Base-by-base conservation (phyloP, 2,888 invertebrate genomes). In the Drosophila tripunctata region DNA sequence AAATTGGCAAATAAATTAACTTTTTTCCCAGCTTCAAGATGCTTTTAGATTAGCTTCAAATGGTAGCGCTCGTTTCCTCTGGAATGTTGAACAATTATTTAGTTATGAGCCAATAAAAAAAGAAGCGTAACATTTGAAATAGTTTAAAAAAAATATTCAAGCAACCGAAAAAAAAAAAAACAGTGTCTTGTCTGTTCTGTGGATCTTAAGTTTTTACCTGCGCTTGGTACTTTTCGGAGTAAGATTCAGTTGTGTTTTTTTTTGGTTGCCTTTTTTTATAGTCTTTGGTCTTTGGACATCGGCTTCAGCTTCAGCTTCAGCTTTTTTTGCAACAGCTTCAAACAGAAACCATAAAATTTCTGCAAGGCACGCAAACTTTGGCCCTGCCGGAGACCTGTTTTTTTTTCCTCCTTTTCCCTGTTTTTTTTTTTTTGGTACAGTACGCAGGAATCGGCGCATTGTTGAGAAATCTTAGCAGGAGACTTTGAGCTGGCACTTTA, bases 281-380 rank as follows among this genome's bases (percentile, higher is more conserved):
- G 31, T 31, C 19, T 31, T 31, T 8, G 31, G 15, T 27, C 15
- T 1, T 4, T n/a, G 15, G n/a, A 14, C 50, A 17, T 24, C 30
- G 45, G 19, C 35, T 51, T 38, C 40, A 41, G 21, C 27, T 4
- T 22, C 5, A 38, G 17, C 38, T 48, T 36, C 48, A 38, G 35
- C 38, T 43, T n/a, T n/a, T n/a, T n/a, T n/a, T n/a, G n/a, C n/a
- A n/a, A n/a, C n/a, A n/a, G n/a, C n/a, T n/a, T n/a, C 35, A 51
- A 68, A 51, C 63, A 55, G 55, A 64, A 57, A 61, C 63, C 83
- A 67, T 67, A 58, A 78, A 81, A 73, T 55, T 57, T 57, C 10
- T 57, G 85, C 87, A 78, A 75, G 69, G 78, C 81, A 82, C 87
- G 84, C 81, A 82, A 82, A 82, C 87, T 87, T 82, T 82, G 87